phyloP scores from a whole-genome alignment of 2,888 invertebrate species.

The Thymelicus acteon region DNA sequence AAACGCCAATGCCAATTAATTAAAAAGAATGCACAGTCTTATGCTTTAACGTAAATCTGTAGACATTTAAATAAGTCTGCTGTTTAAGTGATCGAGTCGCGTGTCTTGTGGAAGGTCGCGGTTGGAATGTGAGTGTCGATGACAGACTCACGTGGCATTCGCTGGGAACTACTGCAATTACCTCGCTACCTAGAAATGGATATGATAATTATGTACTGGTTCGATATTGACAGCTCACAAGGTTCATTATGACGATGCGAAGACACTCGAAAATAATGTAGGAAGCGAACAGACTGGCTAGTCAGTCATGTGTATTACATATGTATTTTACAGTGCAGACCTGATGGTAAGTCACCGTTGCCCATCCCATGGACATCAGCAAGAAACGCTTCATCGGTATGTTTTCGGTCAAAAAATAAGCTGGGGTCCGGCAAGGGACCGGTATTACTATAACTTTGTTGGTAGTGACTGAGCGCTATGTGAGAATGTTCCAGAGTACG shows the following conservation, averaged over 20 bases:
- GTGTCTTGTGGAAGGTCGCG: slow-evolving; percentile 22
- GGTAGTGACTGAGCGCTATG: no score
- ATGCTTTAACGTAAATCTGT: background rate
- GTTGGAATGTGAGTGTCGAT: slow-evolving; percentile 8
- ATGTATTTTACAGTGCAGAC: background rate
- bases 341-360: no score
- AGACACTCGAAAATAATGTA: background rate
- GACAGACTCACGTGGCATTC: slow-evolving; percentile 16
- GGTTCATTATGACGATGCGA: background rate
- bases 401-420: no score
- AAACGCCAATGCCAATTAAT: no score
- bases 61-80: background rate
- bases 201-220: slow-evolving; percentile 11
- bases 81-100: background rate
- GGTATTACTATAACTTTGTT: no score
- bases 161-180: slow-evolving; percentile 24
- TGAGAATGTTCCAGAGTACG: no score
- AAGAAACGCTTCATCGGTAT: no score
- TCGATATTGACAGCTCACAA: background rate
- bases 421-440: no score
- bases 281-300: background rate
- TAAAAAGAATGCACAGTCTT: no score
- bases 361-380: no score
- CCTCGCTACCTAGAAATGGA: background rate
- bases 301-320: background rate